Percentiles rank a stretch among this genome's conserved stretches.
Conservation (phyloP, 2,888 invertebrate genomes). For the Caenorhabditis sp. region DNA sequence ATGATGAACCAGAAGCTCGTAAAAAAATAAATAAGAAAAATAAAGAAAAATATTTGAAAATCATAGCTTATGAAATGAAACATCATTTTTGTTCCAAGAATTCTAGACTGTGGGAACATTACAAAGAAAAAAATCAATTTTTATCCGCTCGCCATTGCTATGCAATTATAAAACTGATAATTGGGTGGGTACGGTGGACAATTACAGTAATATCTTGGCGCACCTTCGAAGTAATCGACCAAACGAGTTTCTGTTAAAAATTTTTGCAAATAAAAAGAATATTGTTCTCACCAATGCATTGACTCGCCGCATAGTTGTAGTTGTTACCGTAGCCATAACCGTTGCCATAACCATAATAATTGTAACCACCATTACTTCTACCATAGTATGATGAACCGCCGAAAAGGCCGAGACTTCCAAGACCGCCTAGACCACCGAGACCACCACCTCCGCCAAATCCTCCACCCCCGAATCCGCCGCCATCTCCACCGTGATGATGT, state of each 20-base stretch:
- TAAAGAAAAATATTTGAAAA: too few species aligned
- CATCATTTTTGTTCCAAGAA: too few species aligned
- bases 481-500: too few species aligned
- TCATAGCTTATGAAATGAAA: too few species aligned
- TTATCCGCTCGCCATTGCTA: conserved; percentile 6
- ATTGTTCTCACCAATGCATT: background rate
- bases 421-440: background rate
- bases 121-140: too few species aligned
- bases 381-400: background rate
- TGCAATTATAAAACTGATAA: conserved; percentile 23
- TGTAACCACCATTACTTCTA: background rate
- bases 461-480: too few species aligned
- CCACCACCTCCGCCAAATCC: too few species aligned
- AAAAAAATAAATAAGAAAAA: too few species aligned
- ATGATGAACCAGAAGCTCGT: too few species aligned
- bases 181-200: conserved; percentile 31
- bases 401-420: background rate
- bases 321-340: background rate
- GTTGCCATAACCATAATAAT: conserved; percentile 5
- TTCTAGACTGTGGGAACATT: too few species aligned
- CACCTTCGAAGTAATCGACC: conserved; percentile 13
- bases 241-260: conserved; percentile 8
- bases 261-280: background rate
- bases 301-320: background rate
- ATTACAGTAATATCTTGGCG: conserved; percentile 23